These are phyloP conservation scores for Caenorhabditis sp. DNA, from an alignment of 2,888 invertebrate species.

Conservation along the genomic window DNA sequence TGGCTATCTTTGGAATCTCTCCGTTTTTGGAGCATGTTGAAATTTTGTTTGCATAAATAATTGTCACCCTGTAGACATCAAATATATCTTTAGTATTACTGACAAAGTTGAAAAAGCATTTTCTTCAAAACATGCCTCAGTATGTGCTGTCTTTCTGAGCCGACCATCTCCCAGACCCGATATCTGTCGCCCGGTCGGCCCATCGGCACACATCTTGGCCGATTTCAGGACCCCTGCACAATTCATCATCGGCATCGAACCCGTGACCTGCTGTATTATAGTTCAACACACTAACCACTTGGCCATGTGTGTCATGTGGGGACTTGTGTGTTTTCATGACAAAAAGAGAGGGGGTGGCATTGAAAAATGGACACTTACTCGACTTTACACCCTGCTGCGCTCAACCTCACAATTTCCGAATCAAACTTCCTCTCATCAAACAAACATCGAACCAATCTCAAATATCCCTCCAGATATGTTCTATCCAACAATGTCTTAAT, in stretches of 20 bases:
- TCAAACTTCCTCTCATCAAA: background rate
- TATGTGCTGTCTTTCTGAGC: conserved; percentile 52
- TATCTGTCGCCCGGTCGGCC: conserved; percentile 13
- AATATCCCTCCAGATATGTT: background rate
- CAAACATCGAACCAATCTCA: background rate
- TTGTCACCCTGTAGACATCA: background rate
- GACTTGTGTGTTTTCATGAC: background rate
- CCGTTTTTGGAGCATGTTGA: too few species aligned
- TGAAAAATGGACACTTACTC: too few species aligned
- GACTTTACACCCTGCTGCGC: background rate
- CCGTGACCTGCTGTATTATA: background rate
- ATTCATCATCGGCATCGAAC: conserved; percentile 58
- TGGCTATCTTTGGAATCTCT: too few species aligned
- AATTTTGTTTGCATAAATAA: too few species aligned
- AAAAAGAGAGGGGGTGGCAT: background rate
- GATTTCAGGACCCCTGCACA: conserved; percentile 69
- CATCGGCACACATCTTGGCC: conserved; percentile 65
- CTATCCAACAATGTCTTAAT: background rate
- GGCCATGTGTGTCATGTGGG: background rate
- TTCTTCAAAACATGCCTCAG: conserved; percentile 33
- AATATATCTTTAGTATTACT: too few species aligned
- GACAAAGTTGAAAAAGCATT: background rate
- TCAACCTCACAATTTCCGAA: background rate
- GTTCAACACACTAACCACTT: conserved; percentile 16
- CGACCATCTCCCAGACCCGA: conserved; percentile 25